Conservation (phyloP, 1,140 invertebrate species). For the Papilio polyxenes region DNA sequence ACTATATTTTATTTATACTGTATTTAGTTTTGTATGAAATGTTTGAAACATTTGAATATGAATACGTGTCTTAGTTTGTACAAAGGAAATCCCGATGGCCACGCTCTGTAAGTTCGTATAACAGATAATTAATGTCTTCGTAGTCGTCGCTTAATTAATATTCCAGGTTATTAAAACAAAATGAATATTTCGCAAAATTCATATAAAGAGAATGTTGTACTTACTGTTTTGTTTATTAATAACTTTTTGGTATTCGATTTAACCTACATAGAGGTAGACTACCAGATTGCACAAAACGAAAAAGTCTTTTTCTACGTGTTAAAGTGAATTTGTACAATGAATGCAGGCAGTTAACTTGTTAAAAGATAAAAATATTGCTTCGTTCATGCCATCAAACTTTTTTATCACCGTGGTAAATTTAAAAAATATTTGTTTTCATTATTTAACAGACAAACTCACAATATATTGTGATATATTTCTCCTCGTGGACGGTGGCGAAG, state of each 20-base stretch:
- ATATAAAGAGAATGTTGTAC: background rate
- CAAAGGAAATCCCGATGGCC: slow-evolving; percentile 24
- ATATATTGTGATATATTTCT: slow-evolving; percentile 88
- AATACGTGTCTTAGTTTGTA: background rate
- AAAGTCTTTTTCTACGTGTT: no score
- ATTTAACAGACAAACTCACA: slow-evolving; percentile 82
- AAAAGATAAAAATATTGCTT: no score
- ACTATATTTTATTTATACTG: background rate
- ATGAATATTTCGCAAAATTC: background rate
- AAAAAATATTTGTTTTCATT: background rate
- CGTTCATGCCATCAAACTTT: no score
- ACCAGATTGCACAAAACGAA: background rate
- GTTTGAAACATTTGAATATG: slow-evolving; percentile 27
- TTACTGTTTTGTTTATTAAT: background rate
- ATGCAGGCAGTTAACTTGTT: no score
- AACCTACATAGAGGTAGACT: background rate
- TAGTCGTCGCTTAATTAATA: background rate
- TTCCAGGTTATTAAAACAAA: background rate
- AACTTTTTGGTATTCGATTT: background rate
- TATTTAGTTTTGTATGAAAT: background rate
- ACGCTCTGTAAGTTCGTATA: slow-evolving; percentile 12
- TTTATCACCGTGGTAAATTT: no score
- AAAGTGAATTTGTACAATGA: no score
- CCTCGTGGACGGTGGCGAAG: slow-evolving; percentile 89
- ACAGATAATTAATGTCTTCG: slow-evolving; percentile 3